A percentile compares a stretch with the other conserved stretches of the same genome.
These are phyloP conservation scores for Stigmatopora argus DNA, from an alignment of 2,113 vertebrate genomes.

Conservation along the genomic window DNA sequence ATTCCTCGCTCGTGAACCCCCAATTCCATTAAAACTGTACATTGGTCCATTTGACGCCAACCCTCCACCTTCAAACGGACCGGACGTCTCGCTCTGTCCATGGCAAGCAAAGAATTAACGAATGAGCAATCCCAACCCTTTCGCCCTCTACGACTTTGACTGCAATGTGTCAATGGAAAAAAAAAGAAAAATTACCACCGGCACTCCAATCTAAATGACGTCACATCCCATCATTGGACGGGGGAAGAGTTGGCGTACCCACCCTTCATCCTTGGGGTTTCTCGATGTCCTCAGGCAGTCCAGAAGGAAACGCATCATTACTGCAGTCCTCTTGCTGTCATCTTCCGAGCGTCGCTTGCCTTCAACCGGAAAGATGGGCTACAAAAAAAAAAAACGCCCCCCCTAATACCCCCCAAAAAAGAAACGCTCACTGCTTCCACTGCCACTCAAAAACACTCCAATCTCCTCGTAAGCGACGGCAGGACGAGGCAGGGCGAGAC, in stretches of 20 bases:
- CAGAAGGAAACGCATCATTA: slow-evolving; percentile 48
- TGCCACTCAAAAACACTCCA: background rate
- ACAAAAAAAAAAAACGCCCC: background rate
- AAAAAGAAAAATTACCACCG: no score
- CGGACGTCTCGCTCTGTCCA: no score
- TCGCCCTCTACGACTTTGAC: no score
- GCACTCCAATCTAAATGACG: background rate
- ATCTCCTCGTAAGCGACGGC: background rate
- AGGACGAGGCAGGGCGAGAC: no score
- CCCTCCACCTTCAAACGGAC: no score
- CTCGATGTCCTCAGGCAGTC: slow-evolving; percentile 42
- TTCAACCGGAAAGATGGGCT: background rate
- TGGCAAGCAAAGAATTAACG: no score
- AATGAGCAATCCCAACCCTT: no score
- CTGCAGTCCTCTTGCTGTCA: slow-evolving; percentile 32
- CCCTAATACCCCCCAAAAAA: no score
- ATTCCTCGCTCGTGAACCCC: no score
- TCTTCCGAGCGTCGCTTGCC: slow-evolving; percentile 8
- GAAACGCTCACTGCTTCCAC: background rate
- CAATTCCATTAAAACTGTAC: no score
- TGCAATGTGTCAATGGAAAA: no score
- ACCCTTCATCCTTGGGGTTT: slow-evolving; percentile 23
- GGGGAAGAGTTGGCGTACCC: slow-evolving; percentile 18
- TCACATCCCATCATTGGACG: background rate
- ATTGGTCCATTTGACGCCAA: no score